Evolutionary conservation across 2,888 invertebrate species (phyloP).

Genomic region (Thecophora atra): DNA sequence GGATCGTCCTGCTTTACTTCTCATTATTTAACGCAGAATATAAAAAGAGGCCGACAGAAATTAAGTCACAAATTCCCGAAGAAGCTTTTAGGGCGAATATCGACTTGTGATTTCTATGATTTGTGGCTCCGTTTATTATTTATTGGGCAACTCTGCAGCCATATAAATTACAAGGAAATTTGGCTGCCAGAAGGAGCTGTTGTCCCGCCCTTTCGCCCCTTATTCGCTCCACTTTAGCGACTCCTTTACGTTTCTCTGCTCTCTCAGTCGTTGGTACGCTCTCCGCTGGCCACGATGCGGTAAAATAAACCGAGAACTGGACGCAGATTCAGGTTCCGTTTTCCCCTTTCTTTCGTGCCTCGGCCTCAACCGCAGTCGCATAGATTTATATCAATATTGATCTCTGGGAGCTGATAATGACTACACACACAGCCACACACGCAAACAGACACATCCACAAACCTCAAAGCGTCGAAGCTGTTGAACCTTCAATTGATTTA

Average conservation of each 20-base stretch:
- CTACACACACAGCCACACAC: background rate
- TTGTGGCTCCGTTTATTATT: no score
- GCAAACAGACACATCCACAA: background rate
- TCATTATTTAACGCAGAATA: no score
- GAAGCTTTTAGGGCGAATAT: no score
- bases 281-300: background rate
- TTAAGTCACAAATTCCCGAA: no score
- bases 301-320: background rate
- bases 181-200: background rate
- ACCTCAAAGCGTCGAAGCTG: background rate
- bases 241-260: background rate
- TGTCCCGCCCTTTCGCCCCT: background rate
- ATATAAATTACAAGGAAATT: background rate
- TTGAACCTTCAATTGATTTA: slow-evolving; percentile 6
- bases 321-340: background rate
- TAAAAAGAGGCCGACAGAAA: no score
- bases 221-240: background rate
- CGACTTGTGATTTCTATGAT: no score
- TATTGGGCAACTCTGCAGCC: background rate
- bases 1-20: no score
- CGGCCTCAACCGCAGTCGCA: slow-evolving; percentile 13
- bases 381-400: slow-evolving; percentile 35
- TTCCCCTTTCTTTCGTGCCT: background rate
- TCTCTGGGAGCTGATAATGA: slow-evolving; percentile 29
- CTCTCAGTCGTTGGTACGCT: background rate